These are phyloP conservation scores for Notarius quadriscutis DNA, from an alignment of 2,113 vertebrate species.

Conservation along the genomic window DNA sequence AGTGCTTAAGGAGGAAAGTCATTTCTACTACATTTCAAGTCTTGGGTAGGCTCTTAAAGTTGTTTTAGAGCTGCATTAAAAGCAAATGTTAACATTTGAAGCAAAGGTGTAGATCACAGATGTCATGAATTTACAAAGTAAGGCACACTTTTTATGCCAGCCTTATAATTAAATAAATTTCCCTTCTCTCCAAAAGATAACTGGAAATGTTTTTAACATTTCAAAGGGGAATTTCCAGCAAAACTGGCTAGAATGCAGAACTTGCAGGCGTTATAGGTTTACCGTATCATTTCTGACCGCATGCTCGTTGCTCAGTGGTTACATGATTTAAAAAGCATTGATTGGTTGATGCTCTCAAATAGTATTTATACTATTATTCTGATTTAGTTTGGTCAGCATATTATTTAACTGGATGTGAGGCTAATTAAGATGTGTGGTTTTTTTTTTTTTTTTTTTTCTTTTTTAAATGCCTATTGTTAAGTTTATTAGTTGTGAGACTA, in stretches of 20 bases:
- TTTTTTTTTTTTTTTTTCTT: not conserved
- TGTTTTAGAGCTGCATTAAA: not conserved
- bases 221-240: conserved; percentile 20
- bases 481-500: conserved; percentile 25
- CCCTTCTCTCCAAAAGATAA: not conserved
- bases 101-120: not conserved
- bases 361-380: conserved; percentile 33
- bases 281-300: conserved; percentile 27
- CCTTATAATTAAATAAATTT: not conserved
- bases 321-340: conserved; percentile 40
- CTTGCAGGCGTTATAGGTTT: conserved; percentile 1
- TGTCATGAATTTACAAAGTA: not conserved
- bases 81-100: conserved; percentile 22
- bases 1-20: not conserved
- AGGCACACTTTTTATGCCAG: not conserved
- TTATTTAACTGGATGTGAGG: conserved; percentile 17
- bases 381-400: conserved; percentile 38
- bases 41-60: conserved; percentile 14
- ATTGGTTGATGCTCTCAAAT: conserved; percentile 21
- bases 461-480: not conserved
- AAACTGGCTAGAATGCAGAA: not conserved
- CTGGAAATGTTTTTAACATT: conserved; percentile 4
- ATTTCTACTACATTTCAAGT: conserved; percentile 33
- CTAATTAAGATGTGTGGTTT: not conserved
- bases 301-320: conserved; percentile 35